Evolutionary conservation across 2,113 vertebrate genomes (phyloP).

Genomic region (Dasyurus viverrinus): DNA sequence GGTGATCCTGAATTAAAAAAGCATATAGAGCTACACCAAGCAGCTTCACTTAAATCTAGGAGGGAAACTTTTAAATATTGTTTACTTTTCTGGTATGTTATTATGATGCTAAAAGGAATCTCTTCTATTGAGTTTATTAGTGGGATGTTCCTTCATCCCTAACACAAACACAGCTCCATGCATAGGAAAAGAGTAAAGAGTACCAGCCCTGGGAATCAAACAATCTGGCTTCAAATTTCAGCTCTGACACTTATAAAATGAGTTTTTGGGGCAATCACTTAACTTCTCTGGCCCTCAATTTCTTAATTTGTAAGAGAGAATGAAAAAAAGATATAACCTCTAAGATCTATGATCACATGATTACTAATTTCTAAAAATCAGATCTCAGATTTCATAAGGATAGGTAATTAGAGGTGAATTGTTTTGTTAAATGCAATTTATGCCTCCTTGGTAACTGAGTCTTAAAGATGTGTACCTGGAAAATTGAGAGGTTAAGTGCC

Average conservation of each 20-base stretch:
- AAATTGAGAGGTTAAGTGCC: background rate
- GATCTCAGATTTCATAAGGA: background rate
- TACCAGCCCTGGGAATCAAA: background rate
- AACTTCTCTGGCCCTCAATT: background rate
- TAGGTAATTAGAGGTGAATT: background rate
- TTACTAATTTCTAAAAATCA: background rate
- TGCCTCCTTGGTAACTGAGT: background rate
- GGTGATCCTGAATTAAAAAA: background rate
- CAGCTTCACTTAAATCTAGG: background rate
- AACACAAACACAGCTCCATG: constrained; percentile 48
- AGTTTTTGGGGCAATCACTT: background rate
- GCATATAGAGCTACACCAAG: background rate
- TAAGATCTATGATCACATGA: background rate
- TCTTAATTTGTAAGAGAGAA: background rate
- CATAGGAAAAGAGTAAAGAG: background rate
- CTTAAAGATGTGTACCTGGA: background rate
- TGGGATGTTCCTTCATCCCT: constrained; percentile 42
- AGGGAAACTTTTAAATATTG: constrained; percentile 55
- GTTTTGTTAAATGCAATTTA: background rate
- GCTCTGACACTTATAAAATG: background rate
- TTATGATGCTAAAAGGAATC: constrained; percentile 70
- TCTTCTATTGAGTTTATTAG: constrained; percentile 56
- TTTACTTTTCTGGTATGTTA: constrained; percentile 71
- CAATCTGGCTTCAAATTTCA: background rate
- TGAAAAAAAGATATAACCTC: background rate